Evolutionary conservation across 2,113 vertebrate genomes (phyloP).

Genomic region (Leucosticte australis): DNA sequence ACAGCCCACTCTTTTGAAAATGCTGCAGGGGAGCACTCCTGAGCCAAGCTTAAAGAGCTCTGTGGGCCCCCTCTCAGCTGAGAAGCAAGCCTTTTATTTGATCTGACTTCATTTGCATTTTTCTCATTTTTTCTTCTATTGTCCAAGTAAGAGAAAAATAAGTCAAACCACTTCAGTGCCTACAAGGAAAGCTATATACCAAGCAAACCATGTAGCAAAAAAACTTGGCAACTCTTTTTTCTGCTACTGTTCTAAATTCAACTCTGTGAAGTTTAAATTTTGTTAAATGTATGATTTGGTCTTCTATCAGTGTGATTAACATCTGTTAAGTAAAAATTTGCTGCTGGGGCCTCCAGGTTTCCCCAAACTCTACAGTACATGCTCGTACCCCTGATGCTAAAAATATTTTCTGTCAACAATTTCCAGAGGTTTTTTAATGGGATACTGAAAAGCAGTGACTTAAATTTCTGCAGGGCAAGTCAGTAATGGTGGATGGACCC

Average conservation of each 20-base stretch:
- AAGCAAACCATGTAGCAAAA: not conserved
- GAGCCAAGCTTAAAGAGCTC: not conserved
- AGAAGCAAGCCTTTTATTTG: not conserved
- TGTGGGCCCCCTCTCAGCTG: not conserved
- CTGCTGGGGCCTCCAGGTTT: not conserved
- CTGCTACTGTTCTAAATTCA: not conserved
- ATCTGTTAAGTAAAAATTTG: not conserved
- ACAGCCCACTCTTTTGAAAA: not conserved
- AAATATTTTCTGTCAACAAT: not conserved
- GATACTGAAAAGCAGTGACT: not conserved
- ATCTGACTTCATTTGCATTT: not conserved
- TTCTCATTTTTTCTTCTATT: not conserved
- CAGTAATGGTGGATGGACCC: not conserved
- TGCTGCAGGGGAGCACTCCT: not conserved
- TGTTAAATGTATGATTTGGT: not conserved
- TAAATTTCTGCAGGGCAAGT: not conserved
- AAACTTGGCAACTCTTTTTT: accelerated
- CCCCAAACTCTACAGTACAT: not conserved
- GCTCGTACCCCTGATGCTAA: not conserved
- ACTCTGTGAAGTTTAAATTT: not conserved
- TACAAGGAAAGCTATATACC: not conserved
- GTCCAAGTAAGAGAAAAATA: not conserved
- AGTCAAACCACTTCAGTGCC: not conserved
- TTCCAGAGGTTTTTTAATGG: not conserved
- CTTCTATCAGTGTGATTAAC: not conserved